Evolutionary conservation across 23 tunicate species (phyloP).

Genomic region (Aplidium turbinatum): DNA sequence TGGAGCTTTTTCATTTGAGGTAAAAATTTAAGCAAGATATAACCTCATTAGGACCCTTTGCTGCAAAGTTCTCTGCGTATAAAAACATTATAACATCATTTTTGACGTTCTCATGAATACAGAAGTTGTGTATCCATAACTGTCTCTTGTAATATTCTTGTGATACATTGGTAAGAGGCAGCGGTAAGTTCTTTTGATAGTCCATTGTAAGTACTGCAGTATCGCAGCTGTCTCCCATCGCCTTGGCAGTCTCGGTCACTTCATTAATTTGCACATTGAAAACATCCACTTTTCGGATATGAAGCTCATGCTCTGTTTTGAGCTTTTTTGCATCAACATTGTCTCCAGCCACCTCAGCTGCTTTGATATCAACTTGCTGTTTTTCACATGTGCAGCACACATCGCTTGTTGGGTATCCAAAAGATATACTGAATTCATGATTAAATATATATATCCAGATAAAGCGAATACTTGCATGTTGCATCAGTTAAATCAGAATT

Average conservation of each 20-base stretch:
- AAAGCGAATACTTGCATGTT: conserved; percentile 1
- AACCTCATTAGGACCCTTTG: conserved; percentile 15
- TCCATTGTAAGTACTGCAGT: conserved; percentile 22
- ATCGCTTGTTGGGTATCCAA: conserved; percentile 12
- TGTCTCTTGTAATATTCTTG: conserved; percentile 7
- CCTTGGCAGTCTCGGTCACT: not conserved
- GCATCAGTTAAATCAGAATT: not conserved
- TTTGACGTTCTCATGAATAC: conserved; percentile 1
- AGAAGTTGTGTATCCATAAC: conserved; percentile 25
- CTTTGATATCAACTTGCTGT: conserved; percentile 7
- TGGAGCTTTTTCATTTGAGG: not conserved
- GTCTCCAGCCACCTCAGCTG: not conserved
- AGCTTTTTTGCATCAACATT: not conserved
- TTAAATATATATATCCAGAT: conserved; percentile 13
- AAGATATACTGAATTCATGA: conserved; percentile 20
- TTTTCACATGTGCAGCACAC: conserved; percentile 17
- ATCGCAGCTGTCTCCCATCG: not conserved
- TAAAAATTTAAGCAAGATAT: conserved; percentile 1
- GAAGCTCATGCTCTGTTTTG: conserved; percentile 10
- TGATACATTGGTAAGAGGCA: not conserved
- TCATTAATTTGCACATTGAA: conserved; percentile 6
- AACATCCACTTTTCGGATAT: conserved; percentile 18
- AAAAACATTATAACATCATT: not conserved
- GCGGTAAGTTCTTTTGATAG: conserved; percentile 24
- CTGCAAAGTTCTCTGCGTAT: conserved; percentile 17